Conservation (phyloP, 2,113 vertebrate genomes). For the Mustela nigripes region DNA sequence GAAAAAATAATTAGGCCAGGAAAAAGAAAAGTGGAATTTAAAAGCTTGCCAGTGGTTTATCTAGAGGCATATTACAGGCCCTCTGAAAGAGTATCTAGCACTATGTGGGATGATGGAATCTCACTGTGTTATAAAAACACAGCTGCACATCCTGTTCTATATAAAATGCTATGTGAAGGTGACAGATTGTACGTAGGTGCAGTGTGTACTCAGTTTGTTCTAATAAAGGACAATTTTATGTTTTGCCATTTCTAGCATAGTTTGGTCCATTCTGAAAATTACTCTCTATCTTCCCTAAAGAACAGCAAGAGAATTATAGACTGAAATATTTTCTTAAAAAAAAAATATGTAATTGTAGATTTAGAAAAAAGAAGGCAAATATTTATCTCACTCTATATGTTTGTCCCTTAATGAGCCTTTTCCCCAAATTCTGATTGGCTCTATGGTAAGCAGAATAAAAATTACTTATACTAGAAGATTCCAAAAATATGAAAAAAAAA, state of each 20-base stretch:
- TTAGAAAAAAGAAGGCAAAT: neutral
- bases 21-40: neutral
- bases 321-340: neutral
- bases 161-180: neutral
- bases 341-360: neutral
- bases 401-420: neutral
- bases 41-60: neutral
- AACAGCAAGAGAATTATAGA: neutral
- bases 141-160: neutral
- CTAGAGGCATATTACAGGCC: neutral
- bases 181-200: conserved; percentile 36
- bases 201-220: conserved; percentile 46
- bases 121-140: conserved; percentile 43
- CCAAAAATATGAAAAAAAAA: neutral
- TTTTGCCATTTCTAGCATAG: conserved; percentile 43
- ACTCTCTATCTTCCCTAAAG: neutral
- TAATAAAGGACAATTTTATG: conserved; percentile 49
- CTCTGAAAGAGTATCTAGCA: neutral
- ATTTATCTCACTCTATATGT: neutral
- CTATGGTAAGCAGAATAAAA: neutral
- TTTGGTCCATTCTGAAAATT: conserved; percentile 58
- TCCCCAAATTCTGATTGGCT: neutral
- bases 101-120: neutral
- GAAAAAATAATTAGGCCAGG: neutral
- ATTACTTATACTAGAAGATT: neutral